Evolutionary conservation across 2,888 invertebrate species (phyloP), one percentile per base, ranked within the genome.

Genomic region (Napeogenes sylphis): DNA sequence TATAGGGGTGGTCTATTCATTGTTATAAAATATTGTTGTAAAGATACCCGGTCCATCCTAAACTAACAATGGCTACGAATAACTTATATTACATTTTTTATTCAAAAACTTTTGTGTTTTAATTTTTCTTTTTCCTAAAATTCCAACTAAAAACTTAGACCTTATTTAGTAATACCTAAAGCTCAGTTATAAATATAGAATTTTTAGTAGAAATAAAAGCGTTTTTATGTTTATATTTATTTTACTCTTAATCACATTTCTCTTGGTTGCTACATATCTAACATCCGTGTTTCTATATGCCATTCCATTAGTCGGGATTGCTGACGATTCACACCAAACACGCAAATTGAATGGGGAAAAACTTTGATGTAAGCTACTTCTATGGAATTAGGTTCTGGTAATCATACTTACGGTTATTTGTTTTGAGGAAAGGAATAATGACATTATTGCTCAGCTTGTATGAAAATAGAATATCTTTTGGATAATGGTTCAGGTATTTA

Each of bases 291-390:
- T 47, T 58, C 51, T 56, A 66, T 61, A 59, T 70, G 72, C 73
- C 71, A 75, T 77, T 75, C 75, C 72, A 77, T 77, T 75, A 75
- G 66, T 69, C 66, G 66, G 63, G 69, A 75, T 75, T 73, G 74
- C 75, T 74, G 73, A 74, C 73, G 69, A 65, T 70, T 70, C 67
- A 63, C 68, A 69, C 65, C 66, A 68, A 76, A 73, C 70, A 66
- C 69, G 68, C 70, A 72, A 73, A 70, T 73, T 71, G 70, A 71
- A 71, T 65, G 70, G 66, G 67, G 67, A 68, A 70, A 71, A 73
- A 73, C 70, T 68, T 68, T 69, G 68, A 69, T 63, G 59, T 64
- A 61, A 56, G 58, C 56, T 58, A 58, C 55, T 64, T 58, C 57
- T 56, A 60, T 42, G 51, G 57, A 62, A 68, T 68, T 67, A 64